A percentile compares a stretch with the other conserved stretches of the same genome.
Evolutionary conservation across 2,888 invertebrate species (phyloP).

Genomic region (Agrypnus murinus): DNA sequence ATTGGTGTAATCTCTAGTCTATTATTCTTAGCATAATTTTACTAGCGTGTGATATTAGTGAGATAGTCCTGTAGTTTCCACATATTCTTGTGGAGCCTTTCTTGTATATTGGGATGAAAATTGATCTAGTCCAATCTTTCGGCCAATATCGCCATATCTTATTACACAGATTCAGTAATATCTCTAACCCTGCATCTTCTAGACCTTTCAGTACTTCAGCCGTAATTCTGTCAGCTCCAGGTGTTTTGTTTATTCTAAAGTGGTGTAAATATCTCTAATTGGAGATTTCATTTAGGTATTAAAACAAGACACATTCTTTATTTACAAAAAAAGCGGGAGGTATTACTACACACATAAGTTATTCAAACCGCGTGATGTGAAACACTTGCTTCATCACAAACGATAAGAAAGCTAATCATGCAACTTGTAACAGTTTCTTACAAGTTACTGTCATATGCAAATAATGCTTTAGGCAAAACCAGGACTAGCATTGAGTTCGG

Average conservation of each 20-base stretch:
- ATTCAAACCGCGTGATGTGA: too few species aligned
- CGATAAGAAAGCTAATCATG: too few species aligned
- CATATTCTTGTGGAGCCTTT: constrained; percentile 9
- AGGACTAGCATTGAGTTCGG: too few species aligned
- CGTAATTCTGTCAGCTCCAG: constrained; percentile 11
- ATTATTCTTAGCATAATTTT: constrained; percentile 20
- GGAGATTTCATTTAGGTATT: too few species aligned
- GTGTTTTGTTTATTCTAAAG: constrained; percentile 11
- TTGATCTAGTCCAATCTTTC: not conserved
- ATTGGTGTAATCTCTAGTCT: not conserved
- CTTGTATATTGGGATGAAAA: not conserved
- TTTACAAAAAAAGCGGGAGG: too few species aligned
- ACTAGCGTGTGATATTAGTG: constrained; percentile 4
- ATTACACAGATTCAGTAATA: constrained; percentile 4
- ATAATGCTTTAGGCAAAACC: too few species aligned
- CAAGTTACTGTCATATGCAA: too few species aligned
- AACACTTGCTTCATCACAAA: too few species aligned
- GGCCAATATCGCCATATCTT: constrained; percentile 6
- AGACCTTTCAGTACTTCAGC: constrained; percentile 15
- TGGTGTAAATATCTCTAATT: too few species aligned
- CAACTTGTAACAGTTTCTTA: too few species aligned
- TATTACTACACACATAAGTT: too few species aligned
- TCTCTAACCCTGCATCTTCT: not conserved
- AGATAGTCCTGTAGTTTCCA: constrained; percentile 8
- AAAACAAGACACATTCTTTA: too few species aligned